Evolutionary conservation across 2,113 vertebrate species (phyloP).

Genomic region (Eulemur macaco): DNA sequence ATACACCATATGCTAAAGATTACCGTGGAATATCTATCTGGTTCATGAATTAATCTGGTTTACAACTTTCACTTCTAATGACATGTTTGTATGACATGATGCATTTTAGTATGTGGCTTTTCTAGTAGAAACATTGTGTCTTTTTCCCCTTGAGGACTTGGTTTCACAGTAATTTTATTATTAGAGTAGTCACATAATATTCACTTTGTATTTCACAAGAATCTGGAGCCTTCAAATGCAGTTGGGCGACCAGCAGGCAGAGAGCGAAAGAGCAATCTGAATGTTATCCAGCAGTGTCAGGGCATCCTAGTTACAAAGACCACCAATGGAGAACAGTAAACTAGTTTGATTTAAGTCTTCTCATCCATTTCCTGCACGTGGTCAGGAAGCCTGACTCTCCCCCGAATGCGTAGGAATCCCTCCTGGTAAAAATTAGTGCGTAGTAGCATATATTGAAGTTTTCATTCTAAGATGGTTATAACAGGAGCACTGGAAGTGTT

Average conservation of each 20-base stretch:
- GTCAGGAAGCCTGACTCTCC: not conserved
- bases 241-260: conserved; percentile 59
- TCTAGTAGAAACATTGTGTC: conserved; percentile 71
- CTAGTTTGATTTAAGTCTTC: conserved; percentile 58
- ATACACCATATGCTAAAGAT: conserved; percentile 63
- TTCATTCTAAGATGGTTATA: not conserved
- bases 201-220: conserved; percentile 71
- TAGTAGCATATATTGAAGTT: not conserved
- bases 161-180: conserved; percentile 78
- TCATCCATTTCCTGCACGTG: conserved; percentile 7
- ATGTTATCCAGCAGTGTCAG: conserved; percentile 54
- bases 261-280: not conserved
- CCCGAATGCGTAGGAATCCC: not conserved
- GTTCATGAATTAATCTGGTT: conserved; percentile 69
- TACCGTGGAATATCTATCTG: conserved; percentile 69
- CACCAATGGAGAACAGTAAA: conserved; percentile 44
- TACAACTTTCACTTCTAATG: conserved; percentile 69
- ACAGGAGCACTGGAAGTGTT: not conserved
- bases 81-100: conserved; percentile 80
- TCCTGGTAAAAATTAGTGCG: not conserved
- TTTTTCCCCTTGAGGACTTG: conserved; percentile 72
- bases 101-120: conserved; percentile 79
- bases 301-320: conserved; percentile 46
- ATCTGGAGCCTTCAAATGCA: conserved; percentile 53
- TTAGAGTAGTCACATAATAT: conserved; percentile 68